A percentile compares a stretch with the other conserved stretches of the same genome.
Conservation (phyloP, 2,888 invertebrate genomes). For the Sphaerophoria rueppellii region DNA sequence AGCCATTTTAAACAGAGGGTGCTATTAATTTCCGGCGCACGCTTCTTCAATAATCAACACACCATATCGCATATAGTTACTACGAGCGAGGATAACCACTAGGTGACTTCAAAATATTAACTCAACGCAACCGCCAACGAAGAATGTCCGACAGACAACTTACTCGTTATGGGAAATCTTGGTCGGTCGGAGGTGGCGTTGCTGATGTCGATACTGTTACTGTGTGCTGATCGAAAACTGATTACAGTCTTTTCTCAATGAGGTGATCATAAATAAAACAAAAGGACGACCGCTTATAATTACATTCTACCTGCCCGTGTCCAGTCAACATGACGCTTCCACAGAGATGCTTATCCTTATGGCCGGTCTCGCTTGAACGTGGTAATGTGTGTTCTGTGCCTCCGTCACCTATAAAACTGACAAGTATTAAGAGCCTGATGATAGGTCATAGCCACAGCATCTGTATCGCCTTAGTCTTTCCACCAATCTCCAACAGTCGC, state of each 20-base stretch:
- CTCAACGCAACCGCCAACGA: slow-evolving; percentile 66
- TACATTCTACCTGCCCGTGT: slow-evolving; percentile 26
- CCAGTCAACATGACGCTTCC: slow-evolving; percentile 31
- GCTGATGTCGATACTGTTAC: neutral
- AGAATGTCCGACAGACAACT: slow-evolving; percentile 14
- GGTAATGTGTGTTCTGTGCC: neutral
- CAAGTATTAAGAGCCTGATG: slow-evolving; percentile 44
- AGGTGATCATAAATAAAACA: slow-evolving; percentile 55
- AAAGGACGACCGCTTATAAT: slow-evolving; percentile 52
- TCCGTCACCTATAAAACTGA: slow-evolving; percentile 36
- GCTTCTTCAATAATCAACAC: slow-evolving; percentile 40
- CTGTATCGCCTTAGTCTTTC: slow-evolving; percentile 9
- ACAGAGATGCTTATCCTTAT: slow-evolving; percentile 55
- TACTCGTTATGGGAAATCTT: slow-evolving; percentile 16
- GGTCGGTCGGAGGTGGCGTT: neutral
- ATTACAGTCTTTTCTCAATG: slow-evolving; percentile 54
- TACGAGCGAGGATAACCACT: slow-evolving; percentile 44
- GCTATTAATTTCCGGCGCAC: slow-evolving; percentile 58
- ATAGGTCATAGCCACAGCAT: slow-evolving; percentile 52
- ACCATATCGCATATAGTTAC: neutral
- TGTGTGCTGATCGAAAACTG: slow-evolving; percentile 49
- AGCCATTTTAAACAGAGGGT: slow-evolving; percentile 49
- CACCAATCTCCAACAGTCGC: slow-evolving; percentile 3
- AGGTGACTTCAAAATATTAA: slow-evolving; percentile 66
- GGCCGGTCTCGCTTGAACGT: slow-evolving; percentile 8